Conservation (phyloP, 2,888 invertebrate species). For the Linnaemya tessellans region DNA sequence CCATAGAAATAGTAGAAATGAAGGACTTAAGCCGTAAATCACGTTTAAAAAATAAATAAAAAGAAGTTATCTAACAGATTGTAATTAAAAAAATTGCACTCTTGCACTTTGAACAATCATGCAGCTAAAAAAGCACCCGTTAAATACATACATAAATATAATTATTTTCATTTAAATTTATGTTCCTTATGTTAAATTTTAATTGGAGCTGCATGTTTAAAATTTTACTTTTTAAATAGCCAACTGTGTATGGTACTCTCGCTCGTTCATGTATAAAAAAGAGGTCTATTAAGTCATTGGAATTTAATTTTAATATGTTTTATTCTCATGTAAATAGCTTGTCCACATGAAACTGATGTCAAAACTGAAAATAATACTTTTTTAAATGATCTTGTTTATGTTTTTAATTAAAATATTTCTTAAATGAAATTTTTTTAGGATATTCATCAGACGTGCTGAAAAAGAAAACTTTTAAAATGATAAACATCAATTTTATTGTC, state of each 20-base stretch:
- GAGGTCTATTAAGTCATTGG: constrained; percentile 42
- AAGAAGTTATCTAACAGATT: too few relatives aligned
- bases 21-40: too few relatives aligned
- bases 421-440: constrained; percentile 39
- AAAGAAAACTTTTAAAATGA: constrained; percentile 2
- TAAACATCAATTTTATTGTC: constrained; percentile 1
- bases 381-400: constrained; percentile 30
- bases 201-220: constrained; percentile 40
- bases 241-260: too few relatives aligned
- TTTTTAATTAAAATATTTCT: constrained; percentile 40
- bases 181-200: constrained; percentile 47
- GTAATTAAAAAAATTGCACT: too few relatives aligned
- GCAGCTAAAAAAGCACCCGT: too few relatives aligned
- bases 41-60: too few relatives aligned
- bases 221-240: constrained; percentile 8
- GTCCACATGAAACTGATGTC: constrained; percentile 32
- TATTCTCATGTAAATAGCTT: not conserved
- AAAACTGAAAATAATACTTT: constrained; percentile 37
- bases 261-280: not conserved
- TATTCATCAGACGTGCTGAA: not conserved
- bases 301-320: constrained; percentile 11
- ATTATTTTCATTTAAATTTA: constrained; percentile 25
- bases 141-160: not conserved
- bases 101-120: too few relatives aligned
- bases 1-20: too few relatives aligned